Evolutionary conservation across 2,797 vertebrate species (phyloP).

Genomic region (Gila robusta): DNA sequence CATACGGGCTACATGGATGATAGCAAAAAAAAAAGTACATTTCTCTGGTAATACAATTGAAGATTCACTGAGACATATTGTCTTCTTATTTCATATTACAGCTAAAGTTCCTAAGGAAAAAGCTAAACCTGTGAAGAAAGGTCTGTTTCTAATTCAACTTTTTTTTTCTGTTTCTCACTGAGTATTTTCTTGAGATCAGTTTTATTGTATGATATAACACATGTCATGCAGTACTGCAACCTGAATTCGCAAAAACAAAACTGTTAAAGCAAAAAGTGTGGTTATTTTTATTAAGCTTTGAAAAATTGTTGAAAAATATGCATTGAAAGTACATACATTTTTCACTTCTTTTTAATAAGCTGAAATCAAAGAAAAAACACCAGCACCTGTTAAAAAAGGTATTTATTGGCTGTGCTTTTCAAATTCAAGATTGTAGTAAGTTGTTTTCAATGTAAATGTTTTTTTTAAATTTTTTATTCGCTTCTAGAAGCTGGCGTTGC

Average conservation of each 20-base stretch:
- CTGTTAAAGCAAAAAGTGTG: not conserved
- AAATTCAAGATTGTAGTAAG: not conserved
- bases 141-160: not conserved
- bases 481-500: constrained; percentile 37
- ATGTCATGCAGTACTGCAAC: not conserved
- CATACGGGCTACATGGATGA: not conserved
- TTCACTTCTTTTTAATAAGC: not conserved
- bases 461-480: not conserved
- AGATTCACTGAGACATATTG: not conserved
- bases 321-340: not conserved
- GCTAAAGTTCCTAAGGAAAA: not conserved
- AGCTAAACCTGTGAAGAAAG: constrained; percentile 10
- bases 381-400: not conserved
- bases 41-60: not conserved
- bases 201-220: not conserved
- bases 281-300: not conserved
- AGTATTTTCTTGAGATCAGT: not conserved
- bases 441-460: not conserved
- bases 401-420: not conserved
- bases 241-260: not conserved
- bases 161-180: not conserved
- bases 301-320: not conserved
- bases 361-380: constrained; percentile 20
- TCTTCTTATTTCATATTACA: constrained; percentile 10
- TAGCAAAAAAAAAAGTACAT: not conserved